phyloP scores from a whole-genome alignment of 2,797 vertebrate genomes.

The Natrix natrix region DNA sequence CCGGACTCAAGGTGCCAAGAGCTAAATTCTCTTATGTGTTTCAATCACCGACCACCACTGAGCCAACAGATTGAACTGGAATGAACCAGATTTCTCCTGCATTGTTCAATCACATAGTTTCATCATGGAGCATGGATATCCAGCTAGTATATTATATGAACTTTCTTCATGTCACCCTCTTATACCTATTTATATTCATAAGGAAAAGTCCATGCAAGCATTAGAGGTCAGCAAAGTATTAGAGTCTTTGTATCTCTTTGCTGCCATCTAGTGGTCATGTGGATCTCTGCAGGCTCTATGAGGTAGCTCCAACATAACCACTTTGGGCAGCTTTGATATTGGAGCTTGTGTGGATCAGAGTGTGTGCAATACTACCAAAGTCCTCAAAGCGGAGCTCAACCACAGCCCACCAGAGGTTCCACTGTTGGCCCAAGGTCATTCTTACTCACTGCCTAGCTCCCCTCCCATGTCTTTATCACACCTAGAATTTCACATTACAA shows the following conservation, averaged over 20 bases:
- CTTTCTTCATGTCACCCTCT: not conserved
- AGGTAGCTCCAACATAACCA: not conserved
- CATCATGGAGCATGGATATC: no score
- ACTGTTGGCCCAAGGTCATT: conserved; percentile 74
- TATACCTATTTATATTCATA: not conserved
- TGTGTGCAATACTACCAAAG: conserved; percentile 70
- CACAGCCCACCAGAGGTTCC: conserved; percentile 63
- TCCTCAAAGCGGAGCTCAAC: conserved; percentile 77
- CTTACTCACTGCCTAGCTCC: conserved; percentile 56
- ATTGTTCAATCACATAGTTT: no score
- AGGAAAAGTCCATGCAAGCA: not conserved
- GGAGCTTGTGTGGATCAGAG: conserved; percentile 22
- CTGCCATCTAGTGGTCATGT: not conserved
- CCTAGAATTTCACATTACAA: conserved; percentile 72
- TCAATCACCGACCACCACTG: no score
- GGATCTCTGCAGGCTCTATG: not conserved
- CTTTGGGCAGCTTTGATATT: conserved; percentile 31
- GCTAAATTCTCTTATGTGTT: no score
- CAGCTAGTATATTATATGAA: not conserved
- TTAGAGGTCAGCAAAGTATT: not conserved
- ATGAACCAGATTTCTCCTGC: no score
- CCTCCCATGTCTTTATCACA: conserved; percentile 63
- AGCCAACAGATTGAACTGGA: no score
- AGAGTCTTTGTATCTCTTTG: not conserved
- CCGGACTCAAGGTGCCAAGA: no score